phyloP scores from a whole-genome alignment of 2,797 vertebrate species.

The Otolemur crassicaudatus region DNA sequence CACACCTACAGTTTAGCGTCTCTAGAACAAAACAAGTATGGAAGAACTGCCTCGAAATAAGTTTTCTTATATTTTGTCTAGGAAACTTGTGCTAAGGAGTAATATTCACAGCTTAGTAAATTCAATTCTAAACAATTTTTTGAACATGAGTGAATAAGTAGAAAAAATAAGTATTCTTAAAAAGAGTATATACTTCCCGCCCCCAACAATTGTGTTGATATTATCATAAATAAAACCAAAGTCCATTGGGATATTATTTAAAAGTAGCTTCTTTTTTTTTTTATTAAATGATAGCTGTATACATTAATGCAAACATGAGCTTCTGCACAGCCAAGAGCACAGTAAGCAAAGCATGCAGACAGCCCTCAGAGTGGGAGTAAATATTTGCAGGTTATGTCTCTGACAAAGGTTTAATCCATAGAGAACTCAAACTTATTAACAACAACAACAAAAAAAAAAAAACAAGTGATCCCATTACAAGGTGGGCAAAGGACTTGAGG shows the following conservation, averaged over 20 bases:
- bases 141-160: not conserved
- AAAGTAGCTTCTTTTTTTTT: not conserved
- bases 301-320: too few relatives aligned
- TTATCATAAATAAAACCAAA: not conserved
- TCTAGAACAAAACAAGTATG: not conserved
- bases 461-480: too few relatives aligned
- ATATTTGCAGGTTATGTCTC: too few relatives aligned
- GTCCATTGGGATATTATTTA: not conserved
- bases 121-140: not conserved
- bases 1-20: not conserved
- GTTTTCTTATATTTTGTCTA: not conserved
- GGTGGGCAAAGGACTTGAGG: too few relatives aligned
- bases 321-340: too few relatives aligned
- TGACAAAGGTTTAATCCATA: too few relatives aligned
- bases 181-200: not conserved
- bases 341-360: too few relatives aligned
- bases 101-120: not conserved
- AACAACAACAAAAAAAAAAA: too few relatives aligned
- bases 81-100: not conserved
- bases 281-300: too few relatives aligned
- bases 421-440: too few relatives aligned
- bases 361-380: too few relatives aligned
- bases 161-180: constrained; percentile 48
- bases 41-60: not conserved
- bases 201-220: not conserved